Evolutionary conservation across 2,113 vertebrate species (phyloP), one percentile per base, ranked within the genome.

Genomic region (Hypocryptadius cinnamomeus): DNA sequence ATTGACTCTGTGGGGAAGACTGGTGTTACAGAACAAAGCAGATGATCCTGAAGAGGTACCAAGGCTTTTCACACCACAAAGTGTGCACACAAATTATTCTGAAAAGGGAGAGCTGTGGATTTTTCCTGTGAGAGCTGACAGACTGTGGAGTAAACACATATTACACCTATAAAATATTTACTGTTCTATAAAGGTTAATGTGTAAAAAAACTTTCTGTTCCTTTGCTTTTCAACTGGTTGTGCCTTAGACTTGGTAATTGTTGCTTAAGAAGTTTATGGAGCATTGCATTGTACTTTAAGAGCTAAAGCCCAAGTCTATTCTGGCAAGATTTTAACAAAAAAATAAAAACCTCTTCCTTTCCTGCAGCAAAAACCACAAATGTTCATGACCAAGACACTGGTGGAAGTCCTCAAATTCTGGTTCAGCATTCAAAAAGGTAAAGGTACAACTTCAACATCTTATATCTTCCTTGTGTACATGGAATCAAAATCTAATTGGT

Each of bases 401-500:
- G 97, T 98, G 79, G 98, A 99, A 78, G 94, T 98, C 84, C 97
- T 99, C 44, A 99, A 98, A 93, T 97, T 98, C 87, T 95, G 98
- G 69, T 97, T 97, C 45, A 96, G 96, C 70, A 95, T 98, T 94
- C 98, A 98, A 61, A 99, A 98, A 97, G 96, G 99, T 99, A 93
- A 93, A 93, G 91, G 74, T 53, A 33, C 51, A 80, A 19, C 11
- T 56, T 63, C 30, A 33, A 18, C 48, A 44, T 73, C 65, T 57
- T n/a, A 5, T 0, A 0, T 37, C 70, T 68, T 24, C 3, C 27
- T 69, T 70, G 20, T 70, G 39, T 66, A 66, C 57, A 12, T 21
- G 25, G 33, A 54, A 44, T 22, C 79, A 74, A n/a, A 21, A 70
- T 70, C 25, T 69, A 47, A 90, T 9, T 30, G 13, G 4, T 86